phyloP scores from a whole-genome alignment of 1,140 invertebrate species.

The Solenopsis fugax region DNA sequence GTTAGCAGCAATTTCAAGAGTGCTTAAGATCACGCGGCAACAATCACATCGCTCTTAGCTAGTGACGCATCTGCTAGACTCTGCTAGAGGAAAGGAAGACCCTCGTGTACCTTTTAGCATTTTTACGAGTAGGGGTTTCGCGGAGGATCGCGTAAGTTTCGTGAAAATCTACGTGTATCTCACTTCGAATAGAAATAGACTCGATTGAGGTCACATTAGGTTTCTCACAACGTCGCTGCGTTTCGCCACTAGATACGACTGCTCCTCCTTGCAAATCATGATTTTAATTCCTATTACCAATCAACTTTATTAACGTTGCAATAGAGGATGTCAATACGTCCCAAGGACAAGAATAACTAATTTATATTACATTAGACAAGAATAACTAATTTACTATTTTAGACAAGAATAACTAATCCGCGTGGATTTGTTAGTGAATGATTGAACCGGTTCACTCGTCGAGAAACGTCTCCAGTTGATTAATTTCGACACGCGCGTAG shows the following conservation, averaged over 20 bases:
- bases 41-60: conserved; percentile 1
- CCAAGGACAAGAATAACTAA: neutral
- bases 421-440: neutral
- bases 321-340: neutral
- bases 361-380: neutral
- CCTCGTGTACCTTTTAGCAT: neutral
- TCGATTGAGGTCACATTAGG: neutral
- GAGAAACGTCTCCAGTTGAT: neutral
- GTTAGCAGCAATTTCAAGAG: conserved; percentile 27
- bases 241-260: neutral
- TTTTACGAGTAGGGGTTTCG: neutral
- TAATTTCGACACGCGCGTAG: neutral
- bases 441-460: neutral
- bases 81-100: conserved; percentile 5
- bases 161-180: neutral
- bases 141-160: neutral
- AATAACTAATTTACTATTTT: conserved; percentile 7
- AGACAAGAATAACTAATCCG: neutral
- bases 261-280: neutral
- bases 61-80: neutral
- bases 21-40: neutral
- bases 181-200: neutral
- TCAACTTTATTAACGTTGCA: neutral
- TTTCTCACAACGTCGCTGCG: neutral
- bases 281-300: neutral